Percentiles rank a stretch among this genome's conserved stretches.
phyloP scores from a whole-genome alignment of 2,113 vertebrate species.

The Mionectes macconnelli region DNA sequence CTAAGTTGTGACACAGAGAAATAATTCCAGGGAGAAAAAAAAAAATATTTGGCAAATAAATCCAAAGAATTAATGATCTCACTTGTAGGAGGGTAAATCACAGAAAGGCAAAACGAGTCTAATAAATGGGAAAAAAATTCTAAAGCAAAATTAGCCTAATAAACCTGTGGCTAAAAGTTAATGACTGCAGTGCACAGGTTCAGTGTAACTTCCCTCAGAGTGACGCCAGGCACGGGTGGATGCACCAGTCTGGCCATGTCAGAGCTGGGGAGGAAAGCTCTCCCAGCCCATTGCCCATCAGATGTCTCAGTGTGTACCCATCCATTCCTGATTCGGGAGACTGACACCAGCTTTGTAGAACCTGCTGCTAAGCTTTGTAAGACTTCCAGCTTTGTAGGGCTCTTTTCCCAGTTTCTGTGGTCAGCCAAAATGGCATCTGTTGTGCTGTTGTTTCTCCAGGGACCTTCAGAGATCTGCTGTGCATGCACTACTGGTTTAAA shows the following conservation, averaged over 20 bases:
- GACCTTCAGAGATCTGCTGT: background rate
- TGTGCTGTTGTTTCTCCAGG: background rate
- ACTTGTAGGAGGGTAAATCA: background rate
- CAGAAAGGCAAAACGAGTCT: background rate
- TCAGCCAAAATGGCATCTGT: conserved; percentile 11
- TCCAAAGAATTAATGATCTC: background rate
- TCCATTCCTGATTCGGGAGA: background rate
- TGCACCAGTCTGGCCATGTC: background rate
- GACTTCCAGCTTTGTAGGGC: background rate
- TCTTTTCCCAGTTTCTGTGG: background rate
- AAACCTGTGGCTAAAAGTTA: background rate
- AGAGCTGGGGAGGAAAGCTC: background rate
- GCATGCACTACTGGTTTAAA: background rate
- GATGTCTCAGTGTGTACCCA: background rate
- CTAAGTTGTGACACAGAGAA: background rate
- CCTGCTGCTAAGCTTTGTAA: background rate
- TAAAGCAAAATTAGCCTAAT: background rate
- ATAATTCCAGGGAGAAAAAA: background rate
- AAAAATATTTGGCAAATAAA: conserved; percentile 25
- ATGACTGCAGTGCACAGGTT: background rate
- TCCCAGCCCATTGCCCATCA: background rate
- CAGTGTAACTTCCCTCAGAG: background rate
- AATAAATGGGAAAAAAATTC: background rate
- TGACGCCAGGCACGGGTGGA: background rate
- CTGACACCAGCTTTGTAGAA: background rate